A percentile compares a stretch with the other conserved stretches of the same genome.
phyloP scores from a whole-genome alignment of 2,888 invertebrate genomes.

The Dryomyza anilis region DNA sequence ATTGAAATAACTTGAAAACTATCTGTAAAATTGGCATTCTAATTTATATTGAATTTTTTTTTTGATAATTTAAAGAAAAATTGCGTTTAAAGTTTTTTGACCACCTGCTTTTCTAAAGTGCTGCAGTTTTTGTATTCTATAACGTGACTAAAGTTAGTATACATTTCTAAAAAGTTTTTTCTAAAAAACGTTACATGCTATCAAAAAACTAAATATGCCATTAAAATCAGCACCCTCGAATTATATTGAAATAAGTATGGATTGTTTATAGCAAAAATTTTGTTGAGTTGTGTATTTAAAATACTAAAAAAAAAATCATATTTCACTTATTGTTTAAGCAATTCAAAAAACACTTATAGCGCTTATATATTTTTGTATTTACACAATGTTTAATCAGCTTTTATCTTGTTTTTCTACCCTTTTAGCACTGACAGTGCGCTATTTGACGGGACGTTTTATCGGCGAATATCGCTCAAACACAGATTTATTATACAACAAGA shows the following conservation, averaged over 20 bases:
- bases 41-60: no score
- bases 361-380: not conserved
- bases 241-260: not conserved
- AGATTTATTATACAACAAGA: constrained; percentile 79
- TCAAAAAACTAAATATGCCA: no score
- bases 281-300: not conserved
- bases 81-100: no score
- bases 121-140: no score
- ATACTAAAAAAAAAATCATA: no score
- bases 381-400: not conserved
- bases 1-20: no score
- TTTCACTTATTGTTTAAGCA: not conserved
- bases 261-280: not conserved
- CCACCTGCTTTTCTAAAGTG: no score
- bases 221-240: not conserved
- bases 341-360: not conserved
- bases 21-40: no score
- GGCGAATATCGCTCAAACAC: constrained; percentile 83
- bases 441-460: constrained; percentile 77
- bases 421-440: constrained; percentile 78
- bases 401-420: constrained; percentile 22
- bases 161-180: no score
- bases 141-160: no score
- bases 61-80: no score
- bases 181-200: no score